Percentiles rank a stretch among this genome's conserved stretches.
These are phyloP conservation scores for Thera obeliscata DNA, from an alignment of 2,888 invertebrate genomes.

Conservation along the genomic window DNA sequence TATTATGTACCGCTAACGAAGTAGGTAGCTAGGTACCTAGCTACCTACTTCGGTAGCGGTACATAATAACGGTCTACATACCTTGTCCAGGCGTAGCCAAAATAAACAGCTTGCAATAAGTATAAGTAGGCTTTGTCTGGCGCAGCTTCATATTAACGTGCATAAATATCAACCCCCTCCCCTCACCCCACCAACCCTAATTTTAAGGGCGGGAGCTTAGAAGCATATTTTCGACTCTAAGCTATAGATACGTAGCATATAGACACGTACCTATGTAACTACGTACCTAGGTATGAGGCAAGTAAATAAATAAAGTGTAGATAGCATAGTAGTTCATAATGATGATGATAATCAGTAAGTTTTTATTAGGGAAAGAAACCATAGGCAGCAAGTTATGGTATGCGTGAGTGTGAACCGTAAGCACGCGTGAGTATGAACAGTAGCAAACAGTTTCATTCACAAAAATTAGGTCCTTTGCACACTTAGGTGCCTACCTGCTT, in stretches of 20 bases:
- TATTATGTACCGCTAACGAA: too few relatives aligned
- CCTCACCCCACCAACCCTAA: conserved; percentile 63
- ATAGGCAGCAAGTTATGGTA: background rate
- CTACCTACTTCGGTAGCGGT: background rate
- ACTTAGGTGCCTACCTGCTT: too few relatives aligned
- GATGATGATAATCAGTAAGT: too few relatives aligned
- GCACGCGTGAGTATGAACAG: background rate
- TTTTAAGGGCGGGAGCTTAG: conserved; percentile 60
- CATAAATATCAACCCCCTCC: conserved; percentile 75
- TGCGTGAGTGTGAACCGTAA: background rate
- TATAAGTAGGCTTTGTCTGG: conserved; percentile 66
- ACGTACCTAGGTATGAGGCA: background rate
- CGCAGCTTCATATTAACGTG: conserved; percentile 76
- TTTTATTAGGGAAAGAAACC: background rate
- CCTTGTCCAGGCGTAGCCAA: background rate
- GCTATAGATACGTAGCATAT: conserved; percentile 24
- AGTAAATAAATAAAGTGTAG: too few relatives aligned
- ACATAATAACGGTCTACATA: background rate
- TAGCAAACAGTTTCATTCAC: too few relatives aligned
- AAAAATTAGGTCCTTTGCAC: too few relatives aligned
- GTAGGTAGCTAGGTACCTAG: background rate
- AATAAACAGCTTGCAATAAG: conserved; percentile 40
- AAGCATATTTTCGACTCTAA: conserved; percentile 65
- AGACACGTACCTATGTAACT: background rate
- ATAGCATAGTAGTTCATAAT: too few relatives aligned